Evolutionary conservation across 2,888 invertebrate genomes (phyloP).

Genomic region (Spilosoma lubricipeda): DNA sequence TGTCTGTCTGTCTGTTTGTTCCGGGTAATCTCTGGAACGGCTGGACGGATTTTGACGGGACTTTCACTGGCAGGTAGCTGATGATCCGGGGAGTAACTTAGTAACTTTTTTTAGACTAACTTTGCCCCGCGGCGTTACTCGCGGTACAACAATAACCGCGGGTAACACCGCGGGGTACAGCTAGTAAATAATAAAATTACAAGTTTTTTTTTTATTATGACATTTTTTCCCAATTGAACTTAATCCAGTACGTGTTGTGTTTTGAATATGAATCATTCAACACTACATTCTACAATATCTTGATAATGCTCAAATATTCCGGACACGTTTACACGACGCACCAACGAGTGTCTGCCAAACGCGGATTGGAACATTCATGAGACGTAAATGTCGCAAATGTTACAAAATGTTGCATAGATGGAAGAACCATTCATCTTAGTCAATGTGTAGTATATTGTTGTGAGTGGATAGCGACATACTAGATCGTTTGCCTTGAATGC

Average conservation of each 20-base stretch:
- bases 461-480: constrained; percentile 31
- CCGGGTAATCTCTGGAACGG: too few relatives aligned
- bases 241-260: constrained; percentile 1
- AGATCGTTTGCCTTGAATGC: constrained; percentile 47
- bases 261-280: constrained; percentile 4
- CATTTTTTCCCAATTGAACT: neutral
- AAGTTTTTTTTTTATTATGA: neutral
- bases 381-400: constrained; percentile 18
- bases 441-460: constrained; percentile 37
- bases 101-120: too few relatives aligned
- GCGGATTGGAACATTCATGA: constrained; percentile 17
- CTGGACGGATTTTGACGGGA: too few relatives aligned
- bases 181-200: neutral
- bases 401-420: constrained; percentile 27
- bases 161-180: too few relatives aligned
- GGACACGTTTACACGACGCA: constrained; percentile 15
- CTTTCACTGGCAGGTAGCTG: too few relatives aligned
- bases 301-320: constrained; percentile 14
- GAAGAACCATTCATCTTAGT: constrained; percentile 41
- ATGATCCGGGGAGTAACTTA: too few relatives aligned
- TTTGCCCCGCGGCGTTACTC: too few relatives aligned
- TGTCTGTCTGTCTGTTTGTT: too few relatives aligned
- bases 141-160: too few relatives aligned
- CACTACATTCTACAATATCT: constrained; percentile 20
- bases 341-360: constrained; percentile 1